phyloP scores from a whole-genome alignment of 2,113 vertebrate species.

The Nannospalax galili region DNA sequence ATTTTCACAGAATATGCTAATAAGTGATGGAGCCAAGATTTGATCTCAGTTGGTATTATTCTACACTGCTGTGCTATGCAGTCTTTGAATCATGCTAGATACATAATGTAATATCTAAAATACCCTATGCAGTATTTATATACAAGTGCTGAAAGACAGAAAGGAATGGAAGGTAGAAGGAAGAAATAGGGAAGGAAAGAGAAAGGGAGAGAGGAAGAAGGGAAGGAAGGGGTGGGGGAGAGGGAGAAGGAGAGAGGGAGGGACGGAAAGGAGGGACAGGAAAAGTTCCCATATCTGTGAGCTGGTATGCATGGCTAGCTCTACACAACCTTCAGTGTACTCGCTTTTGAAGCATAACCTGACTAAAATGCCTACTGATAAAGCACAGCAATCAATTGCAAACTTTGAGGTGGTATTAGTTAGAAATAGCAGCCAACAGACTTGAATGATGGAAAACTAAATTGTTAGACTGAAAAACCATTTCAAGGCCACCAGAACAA shows the following conservation, averaged over 20 bases:
- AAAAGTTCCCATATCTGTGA: not conserved
- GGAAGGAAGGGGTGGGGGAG: not conserved
- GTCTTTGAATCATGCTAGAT: not conserved
- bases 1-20: not conserved
- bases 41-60: not conserved
- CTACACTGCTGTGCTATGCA: not conserved
- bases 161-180: not conserved
- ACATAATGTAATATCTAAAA: not conserved
- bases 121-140: not conserved
- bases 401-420: constrained; percentile 3
- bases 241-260: not conserved
- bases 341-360: not conserved
- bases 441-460: constrained; percentile 38
- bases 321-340: rapidly evolving
- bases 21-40: not conserved
- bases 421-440: constrained; percentile 54
- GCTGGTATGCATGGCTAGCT: not conserved
- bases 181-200: not conserved
- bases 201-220: not conserved
- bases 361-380: constrained; percentile 24
- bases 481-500: constrained; percentile 16
- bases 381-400: not conserved
- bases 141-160: not conserved
- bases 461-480: constrained; percentile 14
- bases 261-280: not conserved